phyloP scores from a whole-genome alignment of 2,797 vertebrate genomes.

The Uromys caudimaculatus region DNA sequence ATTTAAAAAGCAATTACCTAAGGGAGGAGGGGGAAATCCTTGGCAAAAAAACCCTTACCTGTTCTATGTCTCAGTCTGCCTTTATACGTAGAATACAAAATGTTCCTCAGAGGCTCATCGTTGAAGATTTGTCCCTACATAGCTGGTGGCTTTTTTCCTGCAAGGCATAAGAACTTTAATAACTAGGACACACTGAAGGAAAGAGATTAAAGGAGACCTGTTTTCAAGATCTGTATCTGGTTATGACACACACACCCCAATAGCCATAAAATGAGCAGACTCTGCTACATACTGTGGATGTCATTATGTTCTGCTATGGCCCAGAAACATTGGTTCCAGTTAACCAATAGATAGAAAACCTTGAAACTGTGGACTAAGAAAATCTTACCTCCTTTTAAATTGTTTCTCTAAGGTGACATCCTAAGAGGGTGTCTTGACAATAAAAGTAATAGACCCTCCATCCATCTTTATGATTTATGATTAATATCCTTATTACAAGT shows the following conservation, averaged over 20 bases:
- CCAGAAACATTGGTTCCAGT: background rate
- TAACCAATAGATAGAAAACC: background rate
- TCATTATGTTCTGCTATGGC: background rate
- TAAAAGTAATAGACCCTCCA: background rate
- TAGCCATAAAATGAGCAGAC: background rate
- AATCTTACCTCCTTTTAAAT: background rate
- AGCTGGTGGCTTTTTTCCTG: background rate
- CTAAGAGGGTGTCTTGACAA: background rate
- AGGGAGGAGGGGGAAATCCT: background rate
- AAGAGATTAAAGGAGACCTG: background rate
- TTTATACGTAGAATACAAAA: background rate
- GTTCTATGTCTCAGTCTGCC: background rate
- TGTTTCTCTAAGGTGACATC: background rate
- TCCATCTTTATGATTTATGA: background rate
- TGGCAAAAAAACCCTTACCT: background rate
- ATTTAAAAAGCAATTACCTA: background rate
- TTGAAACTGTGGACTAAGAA: background rate
- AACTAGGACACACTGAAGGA: background rate
- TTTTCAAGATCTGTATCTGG: background rate
- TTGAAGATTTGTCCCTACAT: background rate
- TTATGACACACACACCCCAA: background rate
- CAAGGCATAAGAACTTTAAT: background rate
- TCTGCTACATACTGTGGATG: background rate
- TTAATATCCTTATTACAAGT: background rate
- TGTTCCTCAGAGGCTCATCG: background rate